These are phyloP conservation scores for Corydoras maculifer DNA, from an alignment of 2,113 vertebrate species.

Conservation along the genomic window DNA sequence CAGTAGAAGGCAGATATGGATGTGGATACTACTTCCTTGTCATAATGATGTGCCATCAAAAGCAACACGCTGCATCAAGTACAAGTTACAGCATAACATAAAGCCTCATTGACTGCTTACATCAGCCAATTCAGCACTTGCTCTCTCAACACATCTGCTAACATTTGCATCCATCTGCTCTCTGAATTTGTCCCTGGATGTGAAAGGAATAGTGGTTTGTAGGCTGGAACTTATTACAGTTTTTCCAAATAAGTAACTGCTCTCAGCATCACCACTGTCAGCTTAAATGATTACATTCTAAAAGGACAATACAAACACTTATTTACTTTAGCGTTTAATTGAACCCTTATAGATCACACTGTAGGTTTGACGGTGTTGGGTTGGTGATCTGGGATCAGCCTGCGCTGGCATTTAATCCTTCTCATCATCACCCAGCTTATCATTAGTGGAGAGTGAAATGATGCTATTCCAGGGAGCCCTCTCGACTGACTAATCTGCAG, in stretches of 20 bases:
- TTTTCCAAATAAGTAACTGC: constrained; percentile 29
- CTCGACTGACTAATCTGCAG: no score
- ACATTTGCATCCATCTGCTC: constrained; percentile 38
- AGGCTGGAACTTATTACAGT: constrained; percentile 12
- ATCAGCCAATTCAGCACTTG: constrained; percentile 31
- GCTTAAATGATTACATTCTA: no score
- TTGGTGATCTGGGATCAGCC: no score
- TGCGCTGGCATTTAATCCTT: no score
- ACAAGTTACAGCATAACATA: constrained; percentile 27
- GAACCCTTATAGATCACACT: no score
- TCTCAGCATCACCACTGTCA: background rate
- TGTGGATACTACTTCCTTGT: constrained; percentile 36
- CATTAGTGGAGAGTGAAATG: no score
- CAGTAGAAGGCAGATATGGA: constrained; percentile 35
- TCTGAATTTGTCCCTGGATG: background rate
- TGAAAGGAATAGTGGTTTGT: constrained; percentile 15
- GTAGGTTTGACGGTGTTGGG: no score
- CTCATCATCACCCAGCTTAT: no score
- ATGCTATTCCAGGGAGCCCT: no score
- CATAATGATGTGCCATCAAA: constrained; percentile 44
- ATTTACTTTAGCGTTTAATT: no score
- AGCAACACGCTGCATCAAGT: constrained; percentile 43
- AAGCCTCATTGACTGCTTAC: constrained; percentile 30
- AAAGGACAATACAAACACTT: no score
- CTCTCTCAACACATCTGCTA: constrained; percentile 28